Conservation (phyloP, 2,888 invertebrate genomes). For the Pristionchus japonicus region DNA sequence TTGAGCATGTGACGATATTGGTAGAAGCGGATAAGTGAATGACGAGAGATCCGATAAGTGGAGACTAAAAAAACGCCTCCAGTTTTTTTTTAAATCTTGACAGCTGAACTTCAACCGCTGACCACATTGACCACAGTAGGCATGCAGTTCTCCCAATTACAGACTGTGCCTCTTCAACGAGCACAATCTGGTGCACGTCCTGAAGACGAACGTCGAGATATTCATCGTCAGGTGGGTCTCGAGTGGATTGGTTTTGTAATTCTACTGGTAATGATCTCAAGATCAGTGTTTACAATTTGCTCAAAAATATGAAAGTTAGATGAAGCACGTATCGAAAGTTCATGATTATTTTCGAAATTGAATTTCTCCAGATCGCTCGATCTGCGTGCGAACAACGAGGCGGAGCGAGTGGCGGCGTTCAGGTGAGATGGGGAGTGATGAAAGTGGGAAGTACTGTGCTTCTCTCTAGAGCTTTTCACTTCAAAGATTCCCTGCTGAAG, state of each 20-base stretch:
- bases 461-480: too few species aligned
- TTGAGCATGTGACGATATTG: too few species aligned
- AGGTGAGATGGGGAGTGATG: slow-evolving; percentile 71
- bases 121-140: too few species aligned
- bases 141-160: too few species aligned
- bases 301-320: background rate
- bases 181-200: slow-evolving; percentile 55
- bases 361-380: slow-evolving; percentile 86
- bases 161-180: slow-evolving; percentile 54
- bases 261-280: too few species aligned
- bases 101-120: background rate
- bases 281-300: background rate
- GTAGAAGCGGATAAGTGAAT: too few species aligned
- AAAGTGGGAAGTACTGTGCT: background rate
- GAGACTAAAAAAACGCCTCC: too few species aligned
- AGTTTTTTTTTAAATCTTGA: too few species aligned
- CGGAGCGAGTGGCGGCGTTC: slow-evolving; percentile 90
- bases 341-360: background rate
- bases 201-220: slow-evolving; percentile 61
- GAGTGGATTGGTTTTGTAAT: background rate
- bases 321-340: background rate
- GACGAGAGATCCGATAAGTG: too few species aligned
- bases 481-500: too few species aligned
- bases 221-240: slow-evolving; percentile 55
- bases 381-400: slow-evolving; percentile 85